Evolutionary conservation across 2,113 vertebrate species (phyloP), one percentile per base, ranked within the genome.

Genomic region (Zootoca vivipara): DNA sequence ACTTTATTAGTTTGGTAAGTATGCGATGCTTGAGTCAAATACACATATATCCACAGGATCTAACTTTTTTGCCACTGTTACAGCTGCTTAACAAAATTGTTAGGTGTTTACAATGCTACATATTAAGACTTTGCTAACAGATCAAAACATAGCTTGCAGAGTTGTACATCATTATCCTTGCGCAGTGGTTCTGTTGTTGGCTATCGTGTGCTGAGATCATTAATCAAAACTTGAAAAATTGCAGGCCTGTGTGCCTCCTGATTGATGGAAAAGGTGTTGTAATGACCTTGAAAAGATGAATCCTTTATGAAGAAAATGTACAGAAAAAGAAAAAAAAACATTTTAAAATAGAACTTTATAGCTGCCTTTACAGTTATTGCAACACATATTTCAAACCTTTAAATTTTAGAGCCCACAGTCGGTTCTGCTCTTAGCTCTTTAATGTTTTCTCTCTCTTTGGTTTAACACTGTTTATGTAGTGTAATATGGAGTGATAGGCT

Each of bases 201-300:
- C 46, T 85, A 87, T 46, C 83, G 78, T 85, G 35, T 91, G 58
- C 26, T 78, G 15, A 2, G 84, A 82, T 78, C 84, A 91, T 94
- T 87, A 78, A 84, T 90, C 74, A 92, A 87, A 72, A 69, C 64
- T 77, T 77, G 91, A 85, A 89, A 86, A 91, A 91, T 83, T 52
- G 38, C 67, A 87, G 3, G 13, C 30, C 78, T 15, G 15, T 74
- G 64, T n/a, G 84, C 30, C 52, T 69, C 52, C 12, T 83, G 85
- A 89, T 70, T 86, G 90, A 92, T 93, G 72, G 79, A 69, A 81
- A 81, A 83, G 18, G 35, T 84, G 12, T 83, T 85, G 75, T 16
- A 73, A 85, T 12, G 42, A 94, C 56, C 86, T 92, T 72, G 74
- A 35, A 7, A 0, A 40, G n/a, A 30, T 40, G 83, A 93, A 65